Evolutionary conservation across 2,113 vertebrate genomes (phyloP).

Genomic region (Halichoerus grypus): DNA sequence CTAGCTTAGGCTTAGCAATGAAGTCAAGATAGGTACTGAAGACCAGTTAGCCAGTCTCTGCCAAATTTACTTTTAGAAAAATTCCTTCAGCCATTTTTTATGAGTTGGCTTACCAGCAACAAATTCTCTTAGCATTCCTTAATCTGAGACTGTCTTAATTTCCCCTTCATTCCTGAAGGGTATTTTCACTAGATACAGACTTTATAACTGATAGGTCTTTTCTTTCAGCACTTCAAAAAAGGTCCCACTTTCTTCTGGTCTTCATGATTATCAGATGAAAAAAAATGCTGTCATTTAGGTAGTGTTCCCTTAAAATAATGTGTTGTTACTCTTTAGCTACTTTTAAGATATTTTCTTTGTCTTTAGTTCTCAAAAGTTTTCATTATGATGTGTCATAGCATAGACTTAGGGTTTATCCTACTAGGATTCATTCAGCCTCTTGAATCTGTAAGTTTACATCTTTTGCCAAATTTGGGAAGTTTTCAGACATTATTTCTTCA

Average conservation of each 20-base stretch:
- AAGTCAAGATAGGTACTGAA: not conserved
- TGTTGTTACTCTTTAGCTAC: not conserved
- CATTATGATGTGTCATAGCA: not conserved
- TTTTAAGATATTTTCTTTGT: not conserved
- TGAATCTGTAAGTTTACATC: not conserved
- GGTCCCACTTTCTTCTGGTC: not conserved
- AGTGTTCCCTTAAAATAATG: not conserved
- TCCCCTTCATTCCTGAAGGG: not conserved
- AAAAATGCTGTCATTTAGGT: not conserved
- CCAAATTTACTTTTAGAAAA: not conserved
- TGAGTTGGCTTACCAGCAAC: not conserved
- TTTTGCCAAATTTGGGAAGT: not conserved
- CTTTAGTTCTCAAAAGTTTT: constrained; percentile 18
- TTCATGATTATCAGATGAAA: not conserved
- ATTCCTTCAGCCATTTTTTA: not conserved
- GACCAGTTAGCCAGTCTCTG: not conserved
- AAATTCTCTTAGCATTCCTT: not conserved
- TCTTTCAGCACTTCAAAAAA: not conserved
- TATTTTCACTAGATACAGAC: not conserved
- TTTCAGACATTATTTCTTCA: not conserved
- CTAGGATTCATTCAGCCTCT: not conserved
- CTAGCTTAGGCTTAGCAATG: not conserved
- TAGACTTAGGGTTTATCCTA: not conserved
- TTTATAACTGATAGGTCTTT: not conserved
- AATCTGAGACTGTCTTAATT: not conserved